These are phyloP conservation scores for Porites australiensis DNA, from an alignment of 64 coral and sea anemone species.

Conservation along the genomic window DNA sequence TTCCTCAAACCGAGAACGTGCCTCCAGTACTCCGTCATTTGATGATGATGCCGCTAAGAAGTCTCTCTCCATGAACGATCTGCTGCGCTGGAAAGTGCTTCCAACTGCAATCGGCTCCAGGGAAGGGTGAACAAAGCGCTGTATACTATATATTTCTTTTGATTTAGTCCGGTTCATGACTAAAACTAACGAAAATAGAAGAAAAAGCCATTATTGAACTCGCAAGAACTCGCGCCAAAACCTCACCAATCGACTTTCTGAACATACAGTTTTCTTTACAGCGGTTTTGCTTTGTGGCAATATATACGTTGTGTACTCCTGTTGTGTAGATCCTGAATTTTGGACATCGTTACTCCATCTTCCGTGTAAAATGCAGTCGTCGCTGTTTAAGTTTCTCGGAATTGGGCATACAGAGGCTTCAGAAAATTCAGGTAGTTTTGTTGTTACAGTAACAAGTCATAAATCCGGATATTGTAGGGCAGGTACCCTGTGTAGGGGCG, in stretches of 20 bases:
- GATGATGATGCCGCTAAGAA: not conserved
- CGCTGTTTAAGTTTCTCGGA: too few species aligned
- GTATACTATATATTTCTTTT: not conserved
- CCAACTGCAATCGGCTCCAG: not conserved
- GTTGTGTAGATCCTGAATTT: too few species aligned
- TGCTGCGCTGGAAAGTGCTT: not conserved
- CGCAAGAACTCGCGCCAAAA: not conserved
- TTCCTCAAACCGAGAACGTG: slow-evolving; percentile 25
- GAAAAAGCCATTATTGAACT: not conserved
- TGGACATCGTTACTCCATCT: too few species aligned
- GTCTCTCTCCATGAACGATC: not conserved
- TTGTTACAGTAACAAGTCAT: too few species aligned
- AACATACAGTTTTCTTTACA: not conserved
- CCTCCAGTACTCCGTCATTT: not conserved
- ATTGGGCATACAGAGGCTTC: too few species aligned
- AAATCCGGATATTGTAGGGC: too few species aligned
- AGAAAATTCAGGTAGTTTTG: too few species aligned
- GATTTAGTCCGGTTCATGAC: not conserved
- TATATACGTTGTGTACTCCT: not conserved
- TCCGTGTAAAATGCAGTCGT: too few species aligned
- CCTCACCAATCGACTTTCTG: not conserved
- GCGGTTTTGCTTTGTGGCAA: not conserved
- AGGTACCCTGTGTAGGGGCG: too few species aligned
- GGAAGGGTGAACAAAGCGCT: not conserved
- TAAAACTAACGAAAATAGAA: not conserved